Base-by-base conservation (phyloP, 2,888 invertebrate genomes). In the Atethmia centrago region DNA sequence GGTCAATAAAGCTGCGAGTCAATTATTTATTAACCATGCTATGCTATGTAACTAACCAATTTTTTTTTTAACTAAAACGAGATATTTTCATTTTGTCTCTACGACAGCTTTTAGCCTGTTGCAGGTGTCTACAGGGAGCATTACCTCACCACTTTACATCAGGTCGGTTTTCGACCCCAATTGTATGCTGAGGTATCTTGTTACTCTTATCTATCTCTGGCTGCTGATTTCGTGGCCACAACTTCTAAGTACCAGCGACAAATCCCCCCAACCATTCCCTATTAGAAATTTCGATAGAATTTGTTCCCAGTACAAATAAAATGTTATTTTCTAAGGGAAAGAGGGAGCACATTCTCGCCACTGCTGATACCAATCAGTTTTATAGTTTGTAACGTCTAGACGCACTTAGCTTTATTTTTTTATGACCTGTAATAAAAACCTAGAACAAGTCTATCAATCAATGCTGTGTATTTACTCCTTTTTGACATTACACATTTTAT, bases 341-440 rank as follows among this genome's bases (percentile, higher is more conserved):
- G n/a, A n/a, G n/a, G 61, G 74, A 73, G 68, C 16, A 70, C 76
- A 73, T 79, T 83, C 74, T 67, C 75, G 42, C 36, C 55, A 49
- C 65, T 76, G 47, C 65, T 76, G 47, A 62, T 62, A 59, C 58
- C 73, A 66, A 82, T 70, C 67, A 72, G 12, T 74, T 79, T 86
- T 79, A 86, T 76, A 70, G 77, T 74, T 75, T 45, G 71, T 72
- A 80, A 53, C 69, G 85, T 86, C 86, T 86, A 86, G 86, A 86
- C 86, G 56, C 71, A 65, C 67, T 83, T 77, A 72, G 78, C 16
- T 80, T 75, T 77, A 76, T 74, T 79, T 82, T n/a, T 86, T 86
- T 86, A 86, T 79, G 62, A 69, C 55, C 63, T 68, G 72, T 71
- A 79, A 83, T 80, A 82, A 82, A 85, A 80, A 64, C 49, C 0